Evolutionary conservation across 2,888 invertebrate genomes (phyloP).

Genomic region (Anoplius nigerrimus): DNA sequence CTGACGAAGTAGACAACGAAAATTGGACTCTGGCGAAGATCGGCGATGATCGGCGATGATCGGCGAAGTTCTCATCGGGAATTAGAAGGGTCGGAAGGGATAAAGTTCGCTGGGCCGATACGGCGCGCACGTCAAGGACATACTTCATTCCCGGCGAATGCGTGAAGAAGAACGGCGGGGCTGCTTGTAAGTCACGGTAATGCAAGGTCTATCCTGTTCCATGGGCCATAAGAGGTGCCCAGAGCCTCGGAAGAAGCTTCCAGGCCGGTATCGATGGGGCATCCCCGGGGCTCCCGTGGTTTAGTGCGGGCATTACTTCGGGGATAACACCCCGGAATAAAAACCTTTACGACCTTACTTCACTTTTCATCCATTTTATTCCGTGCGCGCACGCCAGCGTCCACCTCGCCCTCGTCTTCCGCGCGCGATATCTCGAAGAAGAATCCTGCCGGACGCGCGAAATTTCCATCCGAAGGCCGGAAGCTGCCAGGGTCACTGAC

Average conservation of each 20-base stretch:
- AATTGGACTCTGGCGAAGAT: too few species aligned
- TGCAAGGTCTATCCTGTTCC: slow-evolving; percentile 46
- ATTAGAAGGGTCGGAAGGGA: too few species aligned
- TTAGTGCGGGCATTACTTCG: slow-evolving; percentile 66
- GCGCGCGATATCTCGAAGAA: not conserved
- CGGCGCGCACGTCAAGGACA: too few species aligned
- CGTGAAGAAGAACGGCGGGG: slow-evolving; percentile 28
- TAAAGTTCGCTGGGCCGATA: too few species aligned
- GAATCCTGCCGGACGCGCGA: slow-evolving; percentile 1
- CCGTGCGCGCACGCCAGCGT: slow-evolving; percentile 23
- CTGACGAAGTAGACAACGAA: too few species aligned
- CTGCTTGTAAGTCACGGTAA: slow-evolving; percentile 54
- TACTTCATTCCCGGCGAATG: slow-evolving; percentile 14
- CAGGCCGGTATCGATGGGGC: slow-evolving; percentile 52
- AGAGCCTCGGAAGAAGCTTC: slow-evolving; percentile 38
- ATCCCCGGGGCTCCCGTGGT: slow-evolving; percentile 60
- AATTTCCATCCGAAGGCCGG: slow-evolving; percentile 17
- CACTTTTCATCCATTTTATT: slow-evolving; percentile 58
- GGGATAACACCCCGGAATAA: slow-evolving; percentile 68
- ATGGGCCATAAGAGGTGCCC: slow-evolving; percentile 34
- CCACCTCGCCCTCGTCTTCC: slow-evolving; percentile 9
- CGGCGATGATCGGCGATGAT: too few species aligned
- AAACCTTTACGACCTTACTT: slow-evolving; percentile 69
- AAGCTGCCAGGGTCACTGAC: too few species aligned
- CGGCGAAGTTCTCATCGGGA: too few species aligned